Evolutionary conservation across 1,140 invertebrate species (phyloP).

Genomic region (Pristionchus pacificus): DNA sequence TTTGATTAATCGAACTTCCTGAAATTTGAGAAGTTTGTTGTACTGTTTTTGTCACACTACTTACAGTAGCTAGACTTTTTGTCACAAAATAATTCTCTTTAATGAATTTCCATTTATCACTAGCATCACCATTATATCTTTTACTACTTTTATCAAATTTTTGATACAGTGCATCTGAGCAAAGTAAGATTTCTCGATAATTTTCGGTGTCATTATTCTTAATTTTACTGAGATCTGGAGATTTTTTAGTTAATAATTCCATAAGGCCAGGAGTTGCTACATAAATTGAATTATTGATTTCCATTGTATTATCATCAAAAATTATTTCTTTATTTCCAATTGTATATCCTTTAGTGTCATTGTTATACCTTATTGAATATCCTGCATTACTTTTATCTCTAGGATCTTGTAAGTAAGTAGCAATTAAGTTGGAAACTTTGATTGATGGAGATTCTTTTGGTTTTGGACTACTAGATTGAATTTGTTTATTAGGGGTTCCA

Average conservation of each 20-base stretch:
- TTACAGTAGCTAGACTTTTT: no score
- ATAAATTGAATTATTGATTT: conserved; percentile 29
- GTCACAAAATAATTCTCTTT: conserved; percentile 28
- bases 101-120: conserved; percentile 37
- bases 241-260: conserved; percentile 36
- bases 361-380: conserved; percentile 32
- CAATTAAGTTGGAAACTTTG: conserved; percentile 33
- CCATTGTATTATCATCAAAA: conserved; percentile 32
- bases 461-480: no score
- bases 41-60: no score
- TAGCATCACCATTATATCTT: conserved; percentile 31
- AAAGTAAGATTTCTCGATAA: conserved; percentile 35
- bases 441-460: no score
- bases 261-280: conserved; percentile 27
- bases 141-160: conserved; percentile 30
- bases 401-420: conserved; percentile 31
- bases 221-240: conserved; percentile 33
- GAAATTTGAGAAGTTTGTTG: conserved; percentile 6
- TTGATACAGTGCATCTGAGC: conserved; percentile 36
- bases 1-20: conserved; percentile 28
- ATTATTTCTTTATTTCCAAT: conserved; percentile 36
- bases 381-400: conserved; percentile 36
- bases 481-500: no score
- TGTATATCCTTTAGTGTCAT: conserved; percentile 28
- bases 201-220: conserved; percentile 27